Base-by-base conservation (phyloP, 2,113 vertebrate species). In the Microtus pennsylvanicus region DNA sequence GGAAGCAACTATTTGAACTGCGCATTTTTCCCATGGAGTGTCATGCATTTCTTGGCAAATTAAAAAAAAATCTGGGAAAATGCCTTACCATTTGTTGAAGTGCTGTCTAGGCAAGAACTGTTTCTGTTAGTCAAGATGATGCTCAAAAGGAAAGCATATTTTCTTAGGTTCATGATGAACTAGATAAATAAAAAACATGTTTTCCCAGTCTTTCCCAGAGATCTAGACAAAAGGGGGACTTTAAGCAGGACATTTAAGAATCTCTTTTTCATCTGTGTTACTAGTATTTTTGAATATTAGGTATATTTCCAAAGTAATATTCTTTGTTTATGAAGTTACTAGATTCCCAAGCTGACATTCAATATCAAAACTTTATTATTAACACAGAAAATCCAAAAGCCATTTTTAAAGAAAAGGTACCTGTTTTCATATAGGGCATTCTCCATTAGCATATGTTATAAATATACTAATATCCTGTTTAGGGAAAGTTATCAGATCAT, bases 51-150 rank as follows among this genome's bases (percentile, higher is more conserved):
- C 50, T 21, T 80, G 61, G 63, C 52, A 63, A 9, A 42, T 35
- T 2, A 52, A 87, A 45, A 33, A 33, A 33, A 87, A 28, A 74
- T 35, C 67, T 87, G 30, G 42, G 38, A 45, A 89, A 65, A 77
- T 24, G 12, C 76, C 7, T 86, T 35, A 13, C 21, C 28, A 69
- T 61, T 47, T 63, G 3, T 13, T 92, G 63, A 88, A 90, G 24
- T 80, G 38, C n/a, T 95, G 87, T 88, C 55, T 83, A 67, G 35
- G 47, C 42, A 45, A 65, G 74, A 30, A 47, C 12, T 42, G 26
- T 83, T 97, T 94, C 38, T 85, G 9, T 85, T 76, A 30, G 30
- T 90, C 24, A 45, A 42, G 63, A 81, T 83, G n/a, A n/a, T 94
- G 70, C 13, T 19, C 3, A 47, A 61, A 86, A 74, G 58, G 24